Evolutionary conservation across 2,113 vertebrate genomes (phyloP).

Genomic region (Dromas ardeola): DNA sequence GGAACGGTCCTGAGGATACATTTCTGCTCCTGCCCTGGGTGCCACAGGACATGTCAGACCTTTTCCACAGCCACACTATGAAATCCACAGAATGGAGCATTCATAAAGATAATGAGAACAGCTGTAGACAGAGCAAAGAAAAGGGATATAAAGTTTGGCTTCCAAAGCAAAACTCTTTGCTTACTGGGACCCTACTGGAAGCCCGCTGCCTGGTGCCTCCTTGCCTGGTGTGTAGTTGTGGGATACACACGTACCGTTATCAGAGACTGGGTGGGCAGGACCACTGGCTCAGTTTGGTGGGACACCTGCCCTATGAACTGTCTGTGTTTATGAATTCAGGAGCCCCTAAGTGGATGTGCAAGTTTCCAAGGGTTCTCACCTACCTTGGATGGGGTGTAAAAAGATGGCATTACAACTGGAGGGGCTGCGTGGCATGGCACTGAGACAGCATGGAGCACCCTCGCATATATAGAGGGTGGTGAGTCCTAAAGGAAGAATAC

Average conservation of each 20-base stretch:
- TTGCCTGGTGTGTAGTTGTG: not conserved
- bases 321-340: not conserved
- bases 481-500: not conserved
- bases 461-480: not conserved
- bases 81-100: not conserved
- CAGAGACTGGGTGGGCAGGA: not conserved
- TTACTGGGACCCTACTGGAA: not conserved
- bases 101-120: not conserved
- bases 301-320: not conserved
- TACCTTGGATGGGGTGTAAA: not conserved
- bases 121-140: not conserved
- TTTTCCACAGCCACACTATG: not conserved
- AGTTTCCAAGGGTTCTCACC: not conserved
- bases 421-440: accelerated
- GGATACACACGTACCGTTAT: not conserved
- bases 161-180: not conserved
- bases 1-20: not conserved
- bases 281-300: not conserved
- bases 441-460: not conserved
- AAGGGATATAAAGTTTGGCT: not conserved
- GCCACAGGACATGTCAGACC: not conserved
- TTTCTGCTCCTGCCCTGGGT: not conserved
- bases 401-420: not conserved
- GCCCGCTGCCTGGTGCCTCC: not conserved
- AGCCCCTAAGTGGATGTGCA: not conserved